Evolutionary conservation across 2,888 invertebrate species (phyloP), one percentile per base, ranked within the genome.

Genomic region (Chrysotoxum bicinctum): DNA sequence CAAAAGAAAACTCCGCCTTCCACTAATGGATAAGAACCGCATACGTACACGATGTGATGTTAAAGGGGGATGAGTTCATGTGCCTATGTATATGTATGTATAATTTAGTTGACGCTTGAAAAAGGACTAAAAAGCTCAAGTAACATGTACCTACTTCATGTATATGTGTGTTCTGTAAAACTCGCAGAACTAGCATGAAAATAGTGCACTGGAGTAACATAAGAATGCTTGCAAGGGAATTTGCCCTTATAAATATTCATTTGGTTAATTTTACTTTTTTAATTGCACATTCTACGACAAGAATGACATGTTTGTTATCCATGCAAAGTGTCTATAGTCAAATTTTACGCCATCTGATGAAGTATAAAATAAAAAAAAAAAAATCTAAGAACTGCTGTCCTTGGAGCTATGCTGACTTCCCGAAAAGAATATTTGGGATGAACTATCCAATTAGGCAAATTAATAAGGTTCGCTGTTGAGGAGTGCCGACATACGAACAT

Each of bases 231-330:
- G 52, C 54, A 37, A 68, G 68, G 37, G 60, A 77, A 73, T 30
- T 30, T 72, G 68, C 73, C 43, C 77, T 77, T 72, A 82, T 77
- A 73, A 81, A 81, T 81, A 81, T 81, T 75, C 81, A 81, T 81
- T 60, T 37, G 9, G 16, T 60, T 23, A 37, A 12, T 52, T 69
- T 50, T 21, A 14, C 35, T 62, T 32, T 56, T 56, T 64, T 72
- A 73, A 82, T 82, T 77, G 68, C 68, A 66, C 64, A n/a, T n/a
- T n/a, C n/a, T n/a, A 73, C 45, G 26, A 69, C 26, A 37, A 60
- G 43, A 30, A 74, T 62, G 60, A 74, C 69, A 80, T 54, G 45
- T 62, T 68, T 52, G 6, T 21, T 26, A 3, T 43, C 43, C 43
- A 32, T 26, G 58, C 35, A 37, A 23, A 50, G 12, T 12, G 50